These are phyloP conservation scores for Hesperophylax magnus DNA, from an alignment of 1,140 invertebrate genomes.

Conservation along the genomic window DNA sequence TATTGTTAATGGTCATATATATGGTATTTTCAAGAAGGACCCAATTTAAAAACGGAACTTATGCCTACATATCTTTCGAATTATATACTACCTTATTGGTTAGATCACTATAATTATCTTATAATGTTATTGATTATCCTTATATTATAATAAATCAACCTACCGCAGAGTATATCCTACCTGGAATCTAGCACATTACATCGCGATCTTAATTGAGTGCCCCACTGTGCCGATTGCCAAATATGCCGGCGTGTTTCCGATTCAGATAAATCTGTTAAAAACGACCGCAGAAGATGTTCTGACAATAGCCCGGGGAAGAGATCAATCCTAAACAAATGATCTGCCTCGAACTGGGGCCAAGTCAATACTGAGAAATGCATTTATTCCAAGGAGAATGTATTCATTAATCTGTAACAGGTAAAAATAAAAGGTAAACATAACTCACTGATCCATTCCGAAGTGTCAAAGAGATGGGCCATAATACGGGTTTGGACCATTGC, in stretches of 20 bases:
- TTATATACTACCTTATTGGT: too few relatives aligned
- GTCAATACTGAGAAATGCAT: conserved; percentile 35
- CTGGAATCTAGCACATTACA: not conserved
- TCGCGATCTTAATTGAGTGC: not conserved
- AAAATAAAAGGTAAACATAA: conserved; percentile 6
- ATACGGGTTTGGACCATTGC: too few relatives aligned
- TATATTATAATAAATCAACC: too few relatives aligned
- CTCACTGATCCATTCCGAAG: not conserved
- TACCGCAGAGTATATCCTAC: too few relatives aligned
- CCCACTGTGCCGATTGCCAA: not conserved
- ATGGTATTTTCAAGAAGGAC: too few relatives aligned
- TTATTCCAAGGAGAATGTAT: conserved; percentile 44
- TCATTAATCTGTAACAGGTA: conserved; percentile 45
- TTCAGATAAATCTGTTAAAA: conserved; percentile 1
- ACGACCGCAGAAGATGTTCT: not conserved
- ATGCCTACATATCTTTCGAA: too few relatives aligned
- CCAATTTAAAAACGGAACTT: too few relatives aligned
- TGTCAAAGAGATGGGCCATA: not conserved
- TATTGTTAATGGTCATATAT: too few relatives aligned
- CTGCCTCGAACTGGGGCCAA: conserved; percentile 34
- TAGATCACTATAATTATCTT: too few relatives aligned
- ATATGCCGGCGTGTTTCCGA: conserved; percentile 1
- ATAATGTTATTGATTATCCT: too few relatives aligned
- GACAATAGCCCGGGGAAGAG: not conserved
- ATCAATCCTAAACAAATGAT: conserved; percentile 17